Conservation (phyloP, 35 echinoderm and acorn worm species). For the Ophiothrix spiculata region DNA sequence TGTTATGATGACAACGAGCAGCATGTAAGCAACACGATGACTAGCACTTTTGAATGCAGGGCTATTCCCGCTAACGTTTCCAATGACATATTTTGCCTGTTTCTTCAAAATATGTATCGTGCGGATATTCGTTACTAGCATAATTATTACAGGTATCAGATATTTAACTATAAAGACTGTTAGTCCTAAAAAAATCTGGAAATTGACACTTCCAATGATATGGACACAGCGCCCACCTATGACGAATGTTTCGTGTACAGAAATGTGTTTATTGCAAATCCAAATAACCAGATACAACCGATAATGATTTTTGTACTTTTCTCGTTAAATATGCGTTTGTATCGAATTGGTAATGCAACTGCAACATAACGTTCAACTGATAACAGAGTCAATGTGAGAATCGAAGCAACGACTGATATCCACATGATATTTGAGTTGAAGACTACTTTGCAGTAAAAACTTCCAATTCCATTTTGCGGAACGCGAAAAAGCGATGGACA, state of each 20-base stretch:
- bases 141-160: conserved; percentile 74
- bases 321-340: conserved; percentile 44
- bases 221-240: conserved; percentile 21
- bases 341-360: conserved; percentile 69
- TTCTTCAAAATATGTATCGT: conserved; percentile 33
- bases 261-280: conserved; percentile 50
- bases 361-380: conserved; percentile 82
- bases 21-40: conserved; percentile 60
- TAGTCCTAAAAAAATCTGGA: conserved; percentile 40
- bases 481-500: conserved; percentile 23
- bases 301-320: conserved; percentile 27
- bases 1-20: conserved; percentile 76
- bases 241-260: conserved; percentile 32
- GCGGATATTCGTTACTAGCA: conserved; percentile 50
- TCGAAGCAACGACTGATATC: conserved; percentile 64
- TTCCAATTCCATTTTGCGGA: conserved; percentile 10
- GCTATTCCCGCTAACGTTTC: background rate
- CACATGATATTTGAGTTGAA: conserved; percentile 66
- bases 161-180: conserved; percentile 55
- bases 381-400: conserved; percentile 53
- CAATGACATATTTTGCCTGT: too few species aligned
- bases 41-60: conserved; percentile 3
- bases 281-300: conserved; percentile 43
- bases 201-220: conserved; percentile 18
- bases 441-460: conserved; percentile 82